phyloP scores from a whole-genome alignment of 2,797 vertebrate species.

The Carduelis carduelis region DNA sequence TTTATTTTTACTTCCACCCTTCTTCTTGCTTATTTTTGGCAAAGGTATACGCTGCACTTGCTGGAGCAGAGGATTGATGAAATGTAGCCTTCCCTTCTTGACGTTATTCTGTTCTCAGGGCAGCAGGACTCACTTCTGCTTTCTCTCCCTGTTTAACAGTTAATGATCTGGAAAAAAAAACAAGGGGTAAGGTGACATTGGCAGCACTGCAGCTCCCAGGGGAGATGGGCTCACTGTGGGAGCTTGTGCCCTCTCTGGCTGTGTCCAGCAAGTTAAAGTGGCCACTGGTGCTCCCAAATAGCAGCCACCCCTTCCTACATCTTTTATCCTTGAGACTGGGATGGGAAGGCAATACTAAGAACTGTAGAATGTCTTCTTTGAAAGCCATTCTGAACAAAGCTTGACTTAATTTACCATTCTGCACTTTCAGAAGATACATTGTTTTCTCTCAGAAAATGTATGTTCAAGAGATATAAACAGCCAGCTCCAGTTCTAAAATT shows the following conservation, averaged over 20 bases:
- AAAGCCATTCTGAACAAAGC: neutral
- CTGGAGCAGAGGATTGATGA: neutral
- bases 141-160: constrained; percentile 56
- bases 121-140: neutral
- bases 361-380: neutral
- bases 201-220: neutral
- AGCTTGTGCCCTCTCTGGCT: neutral
- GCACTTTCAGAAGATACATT: neutral
- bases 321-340: neutral
- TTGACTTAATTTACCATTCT: neutral
- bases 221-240: fast-evolving
- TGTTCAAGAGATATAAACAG: neutral
- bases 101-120: neutral
- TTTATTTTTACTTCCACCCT: neutral
- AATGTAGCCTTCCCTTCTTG: neutral
- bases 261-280: fast-evolving
- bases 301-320: neutral
- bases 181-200: constrained; percentile 47
- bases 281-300: neutral
- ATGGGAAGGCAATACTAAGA: neutral
- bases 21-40: neutral
- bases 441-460: neutral
- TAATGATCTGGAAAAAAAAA: constrained; percentile 57
- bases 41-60: fast-evolving
- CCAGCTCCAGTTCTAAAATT: neutral